Percentiles rank a stretch among this genome's conserved stretches.
Evolutionary conservation across 2,113 vertebrate genomes (phyloP).

Genomic region (Speoplatyrhinus poulsoni): DNA sequence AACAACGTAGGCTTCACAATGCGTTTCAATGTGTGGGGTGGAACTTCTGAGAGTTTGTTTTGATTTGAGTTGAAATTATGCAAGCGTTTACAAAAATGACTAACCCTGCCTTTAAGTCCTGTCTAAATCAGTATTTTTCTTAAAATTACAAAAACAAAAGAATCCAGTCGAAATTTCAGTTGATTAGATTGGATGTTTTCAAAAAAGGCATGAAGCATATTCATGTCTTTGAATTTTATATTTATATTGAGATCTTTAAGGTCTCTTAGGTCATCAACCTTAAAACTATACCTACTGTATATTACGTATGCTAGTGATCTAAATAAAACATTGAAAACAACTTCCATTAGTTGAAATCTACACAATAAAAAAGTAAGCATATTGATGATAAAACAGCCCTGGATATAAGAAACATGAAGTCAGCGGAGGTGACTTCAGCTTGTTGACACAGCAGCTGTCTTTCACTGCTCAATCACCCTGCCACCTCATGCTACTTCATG

Average conservation of each 20-base stretch:
- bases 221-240: too few species aligned
- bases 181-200: background rate
- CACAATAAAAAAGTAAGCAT: background rate
- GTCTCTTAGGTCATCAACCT: too few species aligned
- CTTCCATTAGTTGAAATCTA: too few species aligned
- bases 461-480: slow-evolving; percentile 55
- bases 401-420: slow-evolving; percentile 19
- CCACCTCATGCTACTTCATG: slow-evolving; percentile 58
- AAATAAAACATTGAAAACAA: too few species aligned
- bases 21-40: too few species aligned
- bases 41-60: too few species aligned
- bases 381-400: background rate
- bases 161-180: background rate
- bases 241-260: too few species aligned
- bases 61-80: too few species aligned
- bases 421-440: slow-evolving; percentile 42
- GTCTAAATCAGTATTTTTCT: slow-evolving; percentile 2
- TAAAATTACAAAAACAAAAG: background rate
- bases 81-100: too few species aligned
- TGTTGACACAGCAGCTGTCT: slow-evolving; percentile 49
- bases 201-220: background rate
- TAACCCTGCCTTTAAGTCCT: background rate
- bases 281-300: too few species aligned
- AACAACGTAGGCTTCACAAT: too few species aligned
- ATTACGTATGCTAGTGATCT: too few species aligned